Evolutionary conservation across 2,113 vertebrate species (phyloP), one percentile per base, ranked within the genome.

Genomic region (Tachysurus vachellii): DNA sequence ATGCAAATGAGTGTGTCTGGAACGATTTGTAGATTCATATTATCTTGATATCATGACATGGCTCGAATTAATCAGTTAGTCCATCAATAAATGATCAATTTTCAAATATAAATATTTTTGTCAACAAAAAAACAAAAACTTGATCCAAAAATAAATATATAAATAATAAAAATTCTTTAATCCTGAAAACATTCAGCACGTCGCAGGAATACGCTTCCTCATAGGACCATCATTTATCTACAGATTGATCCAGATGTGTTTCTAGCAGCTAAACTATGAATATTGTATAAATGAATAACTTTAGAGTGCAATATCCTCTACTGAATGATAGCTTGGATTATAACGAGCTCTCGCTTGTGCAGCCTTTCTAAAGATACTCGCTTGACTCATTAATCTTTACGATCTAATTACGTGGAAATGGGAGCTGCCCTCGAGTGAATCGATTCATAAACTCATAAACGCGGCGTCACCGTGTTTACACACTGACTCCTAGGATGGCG

Each of bases 361-460:
- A 68, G 31, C 75, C 23, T 31, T 75, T 28, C 10, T 11, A n/a
- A 28, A 73, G 57, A 80, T 50, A 47, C 31, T 13, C 62, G 56
- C 62, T 56, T 42, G 19, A 73, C 42, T 77, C 54, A 85, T 79
- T 86, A 53, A 53, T 44, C 76, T 88, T 83, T 80, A 71, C 62
- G 79, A 61, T 64, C 16, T 57, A 47, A 61, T 87, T 79, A 85
- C n/a, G 23, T 42, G 59, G 14, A 21, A 12, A 19, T 54, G 31
- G 85, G 54, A 86, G 82, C 13, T n/a, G 54, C 83, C 73, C 36
- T 54, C 57, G 57, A 31, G 56, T 62, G 71, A 82, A 80, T 5
- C 8, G 47, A 50, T 80, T 85, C 57, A 54, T 54, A 73, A 68
- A 53, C 70, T 31, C 71, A 83, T 83, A 80, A 85, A 83, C 70